Conservation (phyloP, 2,888 invertebrate species). For the Meloe dianella region DNA sequence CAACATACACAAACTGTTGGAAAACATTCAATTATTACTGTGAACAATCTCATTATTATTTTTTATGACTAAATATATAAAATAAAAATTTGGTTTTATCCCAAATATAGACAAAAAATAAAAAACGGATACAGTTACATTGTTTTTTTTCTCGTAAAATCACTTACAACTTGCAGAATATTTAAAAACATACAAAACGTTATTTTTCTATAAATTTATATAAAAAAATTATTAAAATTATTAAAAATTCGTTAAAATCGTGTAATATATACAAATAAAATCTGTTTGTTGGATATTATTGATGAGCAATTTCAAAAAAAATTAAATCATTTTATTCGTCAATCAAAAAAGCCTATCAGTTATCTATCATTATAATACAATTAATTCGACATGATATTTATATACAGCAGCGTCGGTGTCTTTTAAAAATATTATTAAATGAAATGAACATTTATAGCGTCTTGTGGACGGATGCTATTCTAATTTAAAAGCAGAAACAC, state of each 20-base stretch:
- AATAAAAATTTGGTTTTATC: slow-evolving; percentile 19
- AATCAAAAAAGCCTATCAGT: slow-evolving; percentile 22
- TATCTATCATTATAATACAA: slow-evolving; percentile 20
- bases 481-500: slow-evolving; percentile 43
- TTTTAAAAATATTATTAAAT: slow-evolving; percentile 14
- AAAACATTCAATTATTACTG: slow-evolving; percentile 36
- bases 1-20: slow-evolving; percentile 47
- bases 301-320: slow-evolving; percentile 13
- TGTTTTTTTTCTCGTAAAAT: slow-evolving; percentile 14
- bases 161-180: slow-evolving; percentile 21
- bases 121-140: slow-evolving; percentile 20
- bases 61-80: slow-evolving; percentile 10
- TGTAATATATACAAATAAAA: slow-evolving; percentile 12
- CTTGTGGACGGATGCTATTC: slow-evolving; percentile 56
- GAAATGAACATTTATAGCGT: slow-evolving; percentile 28
- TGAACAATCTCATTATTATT: slow-evolving; percentile 32
- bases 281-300: neutral
- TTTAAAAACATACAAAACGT: slow-evolving; percentile 19
- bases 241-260: slow-evolving; percentile 1
- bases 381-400: slow-evolving; percentile 25
- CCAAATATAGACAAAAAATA: slow-evolving; percentile 16
- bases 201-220: neutral
- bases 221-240: slow-evolving; percentile 2
- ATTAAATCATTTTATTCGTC: neutral
- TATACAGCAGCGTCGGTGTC: slow-evolving; percentile 20